Percentiles rank a stretch among this genome's conserved stretches.
Conservation (phyloP, 2,797 vertebrate genomes). For the Tenualosa ilisha region DNA sequence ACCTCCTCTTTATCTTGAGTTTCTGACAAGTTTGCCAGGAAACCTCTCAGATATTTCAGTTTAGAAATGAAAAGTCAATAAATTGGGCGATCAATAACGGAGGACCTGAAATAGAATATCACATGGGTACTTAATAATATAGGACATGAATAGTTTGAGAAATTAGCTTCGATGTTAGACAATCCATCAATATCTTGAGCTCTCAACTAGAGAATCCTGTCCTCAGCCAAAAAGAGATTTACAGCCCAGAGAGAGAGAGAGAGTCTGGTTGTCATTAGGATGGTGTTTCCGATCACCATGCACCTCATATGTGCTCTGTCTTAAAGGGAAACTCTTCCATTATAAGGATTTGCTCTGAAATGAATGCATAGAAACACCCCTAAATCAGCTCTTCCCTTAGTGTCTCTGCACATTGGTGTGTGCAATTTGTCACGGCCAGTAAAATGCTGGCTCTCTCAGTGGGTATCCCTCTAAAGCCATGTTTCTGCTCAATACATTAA, state of each 20-base stretch:
- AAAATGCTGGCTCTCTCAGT: not conserved
- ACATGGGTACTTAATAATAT: slow-evolving; percentile 38
- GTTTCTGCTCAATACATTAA: not conserved
- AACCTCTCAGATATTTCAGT: not conserved
- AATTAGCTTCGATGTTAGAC: slow-evolving; percentile 23
- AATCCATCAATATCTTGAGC: slow-evolving; percentile 26
- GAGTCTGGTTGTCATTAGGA: slow-evolving; percentile 51
- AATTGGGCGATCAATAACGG: slow-evolving; percentile 12
- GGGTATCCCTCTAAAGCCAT: not conserved
- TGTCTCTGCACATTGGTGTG: not conserved
- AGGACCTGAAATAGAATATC: slow-evolving; percentile 26
- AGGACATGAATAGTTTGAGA: slow-evolving; percentile 27
- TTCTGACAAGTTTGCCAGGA: not conserved
- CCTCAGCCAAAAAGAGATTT: slow-evolving; percentile 27
- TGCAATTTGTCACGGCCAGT: not conserved
- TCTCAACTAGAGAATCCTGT: slow-evolving; percentile 3
- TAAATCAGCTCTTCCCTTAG: not conserved
- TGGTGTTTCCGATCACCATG: slow-evolving; percentile 38
- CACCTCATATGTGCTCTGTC: slow-evolving; percentile 20
- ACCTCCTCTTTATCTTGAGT: not conserved
- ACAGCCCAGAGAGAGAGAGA: slow-evolving; percentile 10
- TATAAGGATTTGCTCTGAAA: not conserved
- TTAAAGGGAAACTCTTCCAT: not conserved
- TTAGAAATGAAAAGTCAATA: slow-evolving; percentile 31
- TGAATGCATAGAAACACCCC: not conserved